Evolutionary conservation across 1,140 invertebrate genomes (phyloP).

Genomic region (Cydia splendana): DNA sequence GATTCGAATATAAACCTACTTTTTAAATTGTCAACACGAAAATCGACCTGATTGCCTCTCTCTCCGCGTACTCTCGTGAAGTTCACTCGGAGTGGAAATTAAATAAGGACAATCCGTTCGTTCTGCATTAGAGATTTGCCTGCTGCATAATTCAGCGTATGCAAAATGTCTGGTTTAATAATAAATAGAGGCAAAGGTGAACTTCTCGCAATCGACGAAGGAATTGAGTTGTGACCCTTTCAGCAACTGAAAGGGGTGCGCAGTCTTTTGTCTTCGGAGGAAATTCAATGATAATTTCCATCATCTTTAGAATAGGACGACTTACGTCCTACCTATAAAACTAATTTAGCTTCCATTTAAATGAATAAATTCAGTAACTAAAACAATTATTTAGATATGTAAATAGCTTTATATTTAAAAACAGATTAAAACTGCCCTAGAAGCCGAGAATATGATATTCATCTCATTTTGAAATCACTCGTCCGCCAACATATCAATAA

Average conservation of each 20-base stretch:
- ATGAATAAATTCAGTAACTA: not conserved
- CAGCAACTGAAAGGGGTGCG: slow-evolving; percentile 44
- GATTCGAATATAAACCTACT: not conserved
- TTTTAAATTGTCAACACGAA: not conserved
- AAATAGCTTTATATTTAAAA: too few species aligned
- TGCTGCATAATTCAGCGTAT: slow-evolving; percentile 67
- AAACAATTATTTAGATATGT: too few species aligned
- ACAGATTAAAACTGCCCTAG: too few species aligned
- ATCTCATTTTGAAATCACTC: too few species aligned
- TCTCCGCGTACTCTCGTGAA: slow-evolving; percentile 40
- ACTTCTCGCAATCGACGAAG: slow-evolving; percentile 52
- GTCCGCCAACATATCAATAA: too few species aligned
- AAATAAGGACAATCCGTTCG: slow-evolving; percentile 61
- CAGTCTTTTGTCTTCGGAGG: slow-evolving; percentile 45
- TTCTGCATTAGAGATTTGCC: slow-evolving; percentile 53
- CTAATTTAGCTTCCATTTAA: not conserved
- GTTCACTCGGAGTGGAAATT: slow-evolving; percentile 56
- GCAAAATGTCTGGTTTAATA: slow-evolving; percentile 65
- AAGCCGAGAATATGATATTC: not conserved
- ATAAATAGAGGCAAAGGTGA: slow-evolving; percentile 60
- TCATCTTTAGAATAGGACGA: slow-evolving; percentile 24
- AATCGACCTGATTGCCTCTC: not conserved
- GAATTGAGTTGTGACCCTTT: slow-evolving; percentile 53
- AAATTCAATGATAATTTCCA: slow-evolving; percentile 48
- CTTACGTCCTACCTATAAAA: not conserved